These are phyloP conservation scores for Parelbella ahira DNA, from an alignment of 2,888 invertebrate species.

Conservation along the genomic window DNA sequence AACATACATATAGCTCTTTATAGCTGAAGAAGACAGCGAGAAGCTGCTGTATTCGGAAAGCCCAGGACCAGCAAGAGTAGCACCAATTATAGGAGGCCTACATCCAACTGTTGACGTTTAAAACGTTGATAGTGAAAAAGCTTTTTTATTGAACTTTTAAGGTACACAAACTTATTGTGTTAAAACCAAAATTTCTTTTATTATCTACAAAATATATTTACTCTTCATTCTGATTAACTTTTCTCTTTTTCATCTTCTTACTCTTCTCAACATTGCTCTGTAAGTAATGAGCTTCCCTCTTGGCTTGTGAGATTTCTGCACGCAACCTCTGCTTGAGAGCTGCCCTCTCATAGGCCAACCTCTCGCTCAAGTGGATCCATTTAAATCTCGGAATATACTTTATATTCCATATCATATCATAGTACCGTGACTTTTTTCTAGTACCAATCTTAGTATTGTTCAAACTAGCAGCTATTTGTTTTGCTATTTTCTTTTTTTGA, in stretches of 20 bases:
- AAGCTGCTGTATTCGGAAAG: no score
- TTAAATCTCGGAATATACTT: constrained; percentile 97
- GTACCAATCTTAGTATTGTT: constrained; percentile 94
- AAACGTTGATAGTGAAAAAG: no score
- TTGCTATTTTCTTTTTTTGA: constrained; percentile 92
- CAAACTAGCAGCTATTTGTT: constrained; percentile 89
- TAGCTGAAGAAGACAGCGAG: no score
- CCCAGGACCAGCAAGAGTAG: no score
- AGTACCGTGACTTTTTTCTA: constrained; percentile 91
- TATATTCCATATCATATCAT: constrained; percentile 96
- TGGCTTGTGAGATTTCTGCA: constrained; percentile 94
- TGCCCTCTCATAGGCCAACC: constrained; percentile 95
- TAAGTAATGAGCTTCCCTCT: constrained; percentile 93
- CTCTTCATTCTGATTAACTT: constrained; percentile 29
- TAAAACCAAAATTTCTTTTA: no score
- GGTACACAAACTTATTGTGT: no score
- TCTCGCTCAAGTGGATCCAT: constrained; percentile 97
- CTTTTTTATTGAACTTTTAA: no score
- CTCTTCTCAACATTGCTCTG: constrained; percentile 90
- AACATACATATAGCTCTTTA: no score
- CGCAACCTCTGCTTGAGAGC: constrained; percentile 91
- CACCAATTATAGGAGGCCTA: no score
- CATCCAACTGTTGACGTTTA: no score
- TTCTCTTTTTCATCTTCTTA: constrained; percentile 82
- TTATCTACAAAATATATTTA: no score